These are phyloP conservation scores for Neodiprion fabricii DNA, from an alignment of 1,140 invertebrate genomes.

Conservation along the genomic window DNA sequence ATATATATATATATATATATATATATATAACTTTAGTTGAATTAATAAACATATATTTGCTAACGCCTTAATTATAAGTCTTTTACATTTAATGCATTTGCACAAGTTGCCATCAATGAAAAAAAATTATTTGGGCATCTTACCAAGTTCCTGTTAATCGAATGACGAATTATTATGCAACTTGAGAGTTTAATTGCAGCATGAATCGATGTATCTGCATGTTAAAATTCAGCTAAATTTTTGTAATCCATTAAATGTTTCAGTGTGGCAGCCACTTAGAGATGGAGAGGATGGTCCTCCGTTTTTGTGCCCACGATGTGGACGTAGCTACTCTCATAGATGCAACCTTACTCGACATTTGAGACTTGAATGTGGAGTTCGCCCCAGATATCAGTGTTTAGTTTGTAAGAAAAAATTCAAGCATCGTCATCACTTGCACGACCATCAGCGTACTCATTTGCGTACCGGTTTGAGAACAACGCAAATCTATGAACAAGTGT, in stretches of 20 bases:
- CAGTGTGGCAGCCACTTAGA: constrained; percentile 39
- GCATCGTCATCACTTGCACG: constrained; percentile 58
- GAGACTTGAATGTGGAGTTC: constrained; percentile 65
- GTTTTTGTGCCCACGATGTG: constrained; percentile 55
- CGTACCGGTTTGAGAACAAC: constrained; percentile 3
- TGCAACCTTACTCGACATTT: constrained; percentile 57
- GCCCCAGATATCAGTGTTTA: constrained; percentile 61
- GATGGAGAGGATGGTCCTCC: constrained; percentile 35
- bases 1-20: no score
- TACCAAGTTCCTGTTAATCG: no score
- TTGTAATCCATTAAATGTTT: constrained; percentile 36
- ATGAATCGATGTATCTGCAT: no score
- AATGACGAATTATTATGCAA: no score
- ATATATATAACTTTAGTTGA: no score
- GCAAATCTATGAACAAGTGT: no score
- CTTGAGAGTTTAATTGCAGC: no score
- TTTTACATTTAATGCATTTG: no score
- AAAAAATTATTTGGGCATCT: no score
- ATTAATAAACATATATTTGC: no score
- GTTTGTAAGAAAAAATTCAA: constrained; percentile 60
- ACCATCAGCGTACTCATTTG: constrained; percentile 47
- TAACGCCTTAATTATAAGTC: no score
- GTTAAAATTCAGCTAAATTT: not conserved
- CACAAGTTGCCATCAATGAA: no score
- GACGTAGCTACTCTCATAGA: constrained; percentile 54